Conservation (phyloP, 1,140 invertebrate genomes). For the Dendrolimus kikuchii region DNA sequence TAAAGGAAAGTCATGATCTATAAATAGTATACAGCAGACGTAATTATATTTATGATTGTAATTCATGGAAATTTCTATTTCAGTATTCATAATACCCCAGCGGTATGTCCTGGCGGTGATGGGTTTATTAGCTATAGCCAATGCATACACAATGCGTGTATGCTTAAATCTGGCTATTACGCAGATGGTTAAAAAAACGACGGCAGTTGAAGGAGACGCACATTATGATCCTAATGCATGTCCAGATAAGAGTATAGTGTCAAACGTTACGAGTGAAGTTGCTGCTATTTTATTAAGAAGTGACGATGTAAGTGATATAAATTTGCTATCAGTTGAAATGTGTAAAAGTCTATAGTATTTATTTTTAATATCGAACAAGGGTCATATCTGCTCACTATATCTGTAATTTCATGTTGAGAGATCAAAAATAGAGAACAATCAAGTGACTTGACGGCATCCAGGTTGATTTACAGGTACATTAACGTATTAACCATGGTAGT, state of each 20-base stretch:
- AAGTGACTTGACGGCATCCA: no score
- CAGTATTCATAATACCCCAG: slow-evolving; percentile 65
- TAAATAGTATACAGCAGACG: no score
- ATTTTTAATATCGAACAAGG: no score
- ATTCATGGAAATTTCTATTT: slow-evolving; percentile 13
- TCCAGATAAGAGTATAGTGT: slow-evolving; percentile 24
- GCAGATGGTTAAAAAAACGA: slow-evolving; percentile 74
- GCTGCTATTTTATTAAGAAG: neutral
- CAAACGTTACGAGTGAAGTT: slow-evolving; percentile 16
- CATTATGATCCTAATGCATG: slow-evolving; percentile 47
- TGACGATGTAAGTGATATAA: slow-evolving; percentile 21
- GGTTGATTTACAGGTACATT: no score
- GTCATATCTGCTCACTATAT: no score
- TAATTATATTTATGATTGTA: no score
- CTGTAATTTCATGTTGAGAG: no score
- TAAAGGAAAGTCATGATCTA: no score
- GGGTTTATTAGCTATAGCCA: slow-evolving; percentile 76
- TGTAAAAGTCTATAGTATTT: no score
- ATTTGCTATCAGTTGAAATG: no score
- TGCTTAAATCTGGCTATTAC: slow-evolving; percentile 83
- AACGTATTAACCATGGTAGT: no score
- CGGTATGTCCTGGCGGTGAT: slow-evolving; percentile 74
- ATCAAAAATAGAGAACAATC: no score
- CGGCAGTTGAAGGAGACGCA: slow-evolving; percentile 32
- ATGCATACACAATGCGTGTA: slow-evolving; percentile 80